Conservation (phyloP, 2,888 invertebrate species). For the Chalcis sispes region DNA sequence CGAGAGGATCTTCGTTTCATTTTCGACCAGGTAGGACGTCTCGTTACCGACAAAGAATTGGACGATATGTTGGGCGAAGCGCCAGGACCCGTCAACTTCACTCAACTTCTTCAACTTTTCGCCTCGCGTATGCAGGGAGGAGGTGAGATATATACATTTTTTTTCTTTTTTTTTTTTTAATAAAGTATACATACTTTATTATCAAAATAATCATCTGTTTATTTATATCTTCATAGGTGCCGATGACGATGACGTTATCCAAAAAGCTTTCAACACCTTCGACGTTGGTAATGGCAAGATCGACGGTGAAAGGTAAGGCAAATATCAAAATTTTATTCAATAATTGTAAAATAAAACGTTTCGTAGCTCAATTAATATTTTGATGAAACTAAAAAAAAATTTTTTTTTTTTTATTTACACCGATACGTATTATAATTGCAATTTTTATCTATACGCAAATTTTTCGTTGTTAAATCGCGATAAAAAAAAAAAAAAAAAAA, state of each 20-base stretch:
- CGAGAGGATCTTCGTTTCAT: conserved; percentile 94
- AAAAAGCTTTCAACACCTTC: conserved; percentile 94
- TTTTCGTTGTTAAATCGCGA: too few relatives aligned
- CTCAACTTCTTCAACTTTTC: conserved; percentile 93
- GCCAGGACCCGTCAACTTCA: conserved; percentile 95
- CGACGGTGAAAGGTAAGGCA: conserved; percentile 58
- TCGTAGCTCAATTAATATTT: too few relatives aligned
- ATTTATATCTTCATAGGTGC: too few relatives aligned
- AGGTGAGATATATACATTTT: conserved; percentile 73
- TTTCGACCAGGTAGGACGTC: conserved; percentile 94
- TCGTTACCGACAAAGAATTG: conserved; percentile 93
- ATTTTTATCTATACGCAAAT: too few relatives aligned
- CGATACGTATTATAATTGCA: too few relatives aligned
- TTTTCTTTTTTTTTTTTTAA: neutral
- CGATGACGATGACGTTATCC: conserved; percentile 94
- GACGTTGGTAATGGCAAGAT: conserved; percentile 80
- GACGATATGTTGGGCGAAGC: conserved; percentile 93
- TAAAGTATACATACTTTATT: neutral
- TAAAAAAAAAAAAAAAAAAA: too few relatives aligned
- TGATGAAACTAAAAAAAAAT: too few relatives aligned
- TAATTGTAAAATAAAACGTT: too few relatives aligned
- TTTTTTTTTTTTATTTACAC: too few relatives aligned
- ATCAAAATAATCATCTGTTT: neutral
- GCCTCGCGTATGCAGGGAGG: conserved; percentile 94
- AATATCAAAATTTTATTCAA: neutral